Evolutionary conservation across 2,797 vertebrate species (phyloP).

Genomic region (Tiaroga cobitis): DNA sequence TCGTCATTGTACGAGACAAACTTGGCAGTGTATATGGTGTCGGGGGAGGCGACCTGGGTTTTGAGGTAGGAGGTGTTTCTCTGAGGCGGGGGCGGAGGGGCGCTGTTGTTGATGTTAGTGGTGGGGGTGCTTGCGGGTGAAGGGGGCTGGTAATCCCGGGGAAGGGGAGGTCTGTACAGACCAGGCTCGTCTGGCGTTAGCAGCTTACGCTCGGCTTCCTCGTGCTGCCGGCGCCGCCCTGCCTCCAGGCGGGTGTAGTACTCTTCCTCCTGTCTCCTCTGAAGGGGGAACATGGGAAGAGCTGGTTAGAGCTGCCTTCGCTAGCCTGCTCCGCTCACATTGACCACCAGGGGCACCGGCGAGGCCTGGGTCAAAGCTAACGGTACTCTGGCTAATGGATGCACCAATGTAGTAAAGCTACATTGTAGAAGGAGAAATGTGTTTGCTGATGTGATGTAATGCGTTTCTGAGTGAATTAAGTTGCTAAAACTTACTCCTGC

Average conservation of each 20-base stretch:
- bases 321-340: slow-evolving; percentile 10
- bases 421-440: slow-evolving; percentile 10
- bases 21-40: slow-evolving; percentile 98
- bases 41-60: slow-evolving; percentile 92
- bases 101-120: slow-evolving; percentile 77
- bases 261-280: slow-evolving; percentile 98
- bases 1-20: slow-evolving; percentile 95
- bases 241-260: slow-evolving; percentile 98
- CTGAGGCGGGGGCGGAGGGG: slow-evolving; percentile 94
- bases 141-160: slow-evolving; percentile 92
- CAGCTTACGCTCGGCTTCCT: slow-evolving; percentile 92
- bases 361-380: slow-evolving; percentile 8
- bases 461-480: background rate
- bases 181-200: slow-evolving; percentile 93
- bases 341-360: background rate
- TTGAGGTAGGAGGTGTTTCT: slow-evolving; percentile 99
- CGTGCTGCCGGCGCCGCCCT: slow-evolving; percentile 94
- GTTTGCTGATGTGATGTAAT: slow-evolving; percentile 14
- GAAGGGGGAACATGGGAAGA: slow-evolving; percentile 75
- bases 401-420: slow-evolving; percentile 6
- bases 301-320: slow-evolving; percentile 75
- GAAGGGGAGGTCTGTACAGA: slow-evolving; percentile 97
- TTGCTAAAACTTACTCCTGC: background rate
- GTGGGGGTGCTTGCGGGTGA: slow-evolving; percentile 74
- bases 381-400: slow-evolving; percentile 3